Evolutionary conservation across 2,113 vertebrate genomes (phyloP).

Genomic region (Nansenia antarctica): DNA sequence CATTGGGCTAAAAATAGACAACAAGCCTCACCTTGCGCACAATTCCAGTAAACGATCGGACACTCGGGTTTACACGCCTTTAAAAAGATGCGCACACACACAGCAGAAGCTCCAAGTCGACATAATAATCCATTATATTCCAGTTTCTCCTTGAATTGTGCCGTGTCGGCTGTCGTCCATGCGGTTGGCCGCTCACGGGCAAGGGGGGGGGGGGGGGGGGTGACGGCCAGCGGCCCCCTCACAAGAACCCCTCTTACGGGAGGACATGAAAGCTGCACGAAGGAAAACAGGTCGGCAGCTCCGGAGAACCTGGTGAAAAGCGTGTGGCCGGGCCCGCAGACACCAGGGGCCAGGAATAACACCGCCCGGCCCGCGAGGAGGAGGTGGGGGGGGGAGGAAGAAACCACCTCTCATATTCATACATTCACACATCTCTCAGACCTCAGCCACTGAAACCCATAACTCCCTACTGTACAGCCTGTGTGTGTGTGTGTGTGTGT

Average conservation of each 20-base stretch:
- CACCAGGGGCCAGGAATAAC: slow-evolving; percentile 62
- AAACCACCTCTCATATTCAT: slow-evolving; percentile 49
- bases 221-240: slow-evolving; percentile 42
- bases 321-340: slow-evolving; percentile 40
- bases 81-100: slow-evolving; percentile 11
- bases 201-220: not conserved
- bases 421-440: slow-evolving; percentile 41
- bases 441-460: slow-evolving; percentile 24
- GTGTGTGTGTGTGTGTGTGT: not conserved
- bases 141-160: not conserved
- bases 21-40: not conserved
- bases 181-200: too few relatives aligned
- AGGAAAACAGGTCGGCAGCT: slow-evolving; percentile 47
- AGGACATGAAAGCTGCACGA: slow-evolving; percentile 53
- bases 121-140: not conserved
- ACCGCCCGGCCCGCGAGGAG: slow-evolving; percentile 37
- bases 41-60: not conserved
- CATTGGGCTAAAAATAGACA: not conserved
- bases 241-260: slow-evolving; percentile 43
- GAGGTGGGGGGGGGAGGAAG: too few relatives aligned
- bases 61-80: not conserved
- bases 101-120: not conserved
- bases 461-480: slow-evolving; percentile 1
- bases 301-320: slow-evolving; percentile 59
- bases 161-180: not conserved